phyloP scores from a whole-genome alignment of 2,797 vertebrate species.

The Otolemur crassicaudatus region DNA sequence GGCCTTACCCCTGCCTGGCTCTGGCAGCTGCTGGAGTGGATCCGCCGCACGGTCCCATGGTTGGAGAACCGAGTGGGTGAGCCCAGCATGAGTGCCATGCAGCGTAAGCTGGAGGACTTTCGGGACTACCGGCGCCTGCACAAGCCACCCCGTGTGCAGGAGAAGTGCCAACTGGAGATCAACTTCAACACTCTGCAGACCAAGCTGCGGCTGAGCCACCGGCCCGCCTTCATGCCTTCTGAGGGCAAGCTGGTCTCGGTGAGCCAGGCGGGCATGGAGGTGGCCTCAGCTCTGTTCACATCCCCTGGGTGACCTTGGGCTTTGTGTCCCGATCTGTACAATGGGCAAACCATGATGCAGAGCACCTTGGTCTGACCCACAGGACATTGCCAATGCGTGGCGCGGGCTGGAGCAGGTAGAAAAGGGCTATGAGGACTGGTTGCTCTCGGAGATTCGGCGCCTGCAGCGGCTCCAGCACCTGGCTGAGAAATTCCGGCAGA shows the following conservation, averaged over 20 bases:
- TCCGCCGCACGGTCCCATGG: conserved; percentile 94
- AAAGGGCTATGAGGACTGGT: conserved; percentile 96
- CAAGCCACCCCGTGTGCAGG: conserved; percentile 94
- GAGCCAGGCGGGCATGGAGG: conserved; percentile 73
- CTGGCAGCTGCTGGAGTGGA: conserved; percentile 93
- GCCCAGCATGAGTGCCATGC: conserved; percentile 94
- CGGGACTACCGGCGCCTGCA: conserved; percentile 94
- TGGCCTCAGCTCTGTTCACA: not conserved
- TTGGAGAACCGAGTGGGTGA: conserved; percentile 93
- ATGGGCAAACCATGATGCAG: not conserved
- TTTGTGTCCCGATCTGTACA: not conserved
- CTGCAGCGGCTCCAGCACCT: conserved; percentile 94
- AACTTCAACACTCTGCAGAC: conserved; percentile 93
- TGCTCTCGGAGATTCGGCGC: conserved; percentile 94
- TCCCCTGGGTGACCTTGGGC: not conserved
- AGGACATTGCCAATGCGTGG: conserved; percentile 96
- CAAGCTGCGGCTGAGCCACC: conserved; percentile 94
- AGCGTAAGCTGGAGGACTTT: conserved; percentile 95
- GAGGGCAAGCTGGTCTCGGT: conserved; percentile 97
- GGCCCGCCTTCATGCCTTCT: conserved; percentile 95
- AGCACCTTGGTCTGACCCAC: conserved; percentile 5
- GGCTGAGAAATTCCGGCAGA: conserved; percentile 96
- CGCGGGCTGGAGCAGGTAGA: conserved; percentile 94
- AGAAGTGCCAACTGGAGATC: conserved; percentile 93
- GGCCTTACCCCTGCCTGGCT: not conserved